Percentiles rank a stretch among this genome's conserved stretches.
These are phyloP conservation scores for Entelurus aequoreus DNA, from an alignment of 2,113 vertebrate genomes.

Conservation along the genomic window DNA sequence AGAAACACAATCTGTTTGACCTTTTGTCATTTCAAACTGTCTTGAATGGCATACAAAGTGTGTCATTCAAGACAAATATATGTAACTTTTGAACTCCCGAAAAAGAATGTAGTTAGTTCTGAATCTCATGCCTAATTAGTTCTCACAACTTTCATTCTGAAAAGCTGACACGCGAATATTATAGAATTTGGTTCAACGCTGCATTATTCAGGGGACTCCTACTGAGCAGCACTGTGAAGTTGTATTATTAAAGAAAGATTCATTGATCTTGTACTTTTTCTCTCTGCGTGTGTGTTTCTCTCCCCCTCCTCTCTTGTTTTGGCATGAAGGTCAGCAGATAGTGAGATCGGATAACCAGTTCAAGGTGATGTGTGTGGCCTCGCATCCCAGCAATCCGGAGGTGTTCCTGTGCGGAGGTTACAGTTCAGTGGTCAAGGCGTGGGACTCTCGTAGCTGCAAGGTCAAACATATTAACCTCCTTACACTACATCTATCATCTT, in stretches of 20 bases:
- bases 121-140: background rate
- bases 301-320: background rate
- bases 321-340: slow-evolving; percentile 74
- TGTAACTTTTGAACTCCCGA: background rate
- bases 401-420: slow-evolving; percentile 89
- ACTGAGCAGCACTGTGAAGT: background rate
- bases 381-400: slow-evolving; percentile 78
- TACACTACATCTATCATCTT: slow-evolving; percentile 24
- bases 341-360: slow-evolving; percentile 78
- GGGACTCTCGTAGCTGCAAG: slow-evolving; percentile 86
- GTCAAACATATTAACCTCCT: slow-evolving; percentile 64
- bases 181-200: background rate
- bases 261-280: slow-evolving; percentile 4
- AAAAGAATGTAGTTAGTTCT: background rate
- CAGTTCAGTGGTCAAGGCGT: slow-evolving; percentile 86
- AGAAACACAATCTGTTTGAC: background rate
- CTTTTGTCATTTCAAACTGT: background rate
- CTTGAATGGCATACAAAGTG: background rate
- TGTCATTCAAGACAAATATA: slow-evolving; percentile 1
- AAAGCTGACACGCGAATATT: background rate
- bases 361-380: slow-evolving; percentile 77
- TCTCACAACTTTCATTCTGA: background rate
- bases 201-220: background rate
- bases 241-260: slow-evolving; percentile 2
- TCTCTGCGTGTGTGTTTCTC: slow-evolving; percentile 1